Evolutionary conservation across 2,113 vertebrate genomes (phyloP), one percentile per base, ranked within the genome.

Genomic region (Sarotherodon lohbergeri): DNA sequence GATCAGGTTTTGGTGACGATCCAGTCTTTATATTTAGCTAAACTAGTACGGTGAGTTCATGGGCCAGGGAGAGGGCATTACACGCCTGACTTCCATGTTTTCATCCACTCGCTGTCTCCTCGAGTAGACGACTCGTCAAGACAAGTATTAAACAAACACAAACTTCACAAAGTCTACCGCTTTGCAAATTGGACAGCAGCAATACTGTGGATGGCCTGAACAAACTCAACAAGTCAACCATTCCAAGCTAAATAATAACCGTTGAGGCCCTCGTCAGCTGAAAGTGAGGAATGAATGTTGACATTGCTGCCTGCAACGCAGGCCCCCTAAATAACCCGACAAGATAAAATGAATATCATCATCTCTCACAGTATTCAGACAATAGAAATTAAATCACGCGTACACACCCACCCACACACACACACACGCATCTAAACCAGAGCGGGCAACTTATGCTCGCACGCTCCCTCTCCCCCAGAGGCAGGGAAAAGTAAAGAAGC

Each of bases 171-270:
- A 66, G 71, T 79, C 90, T 56, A 48, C 83, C 7, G 83, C 84
- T 73, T 63, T 79, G 81, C 81, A 55, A 86, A 87, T 85, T 87
- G 73, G 89, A 91, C 90, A 6, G 92, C 76, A 87, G 13, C 88
- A 85, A 39, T 24, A 57, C 29, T 22, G 85, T 36, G 84, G 81
- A 80, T 63, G 71, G 86, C 85, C 90, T 80, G 86, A 94, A 90
- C 89, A 92, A 91, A 93, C 86, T 82, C n/a, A 83, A 78, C 71
- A 66, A 90, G 78, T 80, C 68, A 17, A 11, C 81, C 43, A 50
- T 84, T 92, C 81, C 87, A 88, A 90, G 87, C 83, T 84, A 91
- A 90, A 91, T 90, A 89, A 90, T 89, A 90, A 61, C 66, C 86
- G 88, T 83, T 87, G 81, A 90, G 87, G 85, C 57, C 57, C 79